Base-by-base conservation (phyloP, 1,140 invertebrate genomes). In the Pachyrhynchus sulphureomaculatus region DNA sequence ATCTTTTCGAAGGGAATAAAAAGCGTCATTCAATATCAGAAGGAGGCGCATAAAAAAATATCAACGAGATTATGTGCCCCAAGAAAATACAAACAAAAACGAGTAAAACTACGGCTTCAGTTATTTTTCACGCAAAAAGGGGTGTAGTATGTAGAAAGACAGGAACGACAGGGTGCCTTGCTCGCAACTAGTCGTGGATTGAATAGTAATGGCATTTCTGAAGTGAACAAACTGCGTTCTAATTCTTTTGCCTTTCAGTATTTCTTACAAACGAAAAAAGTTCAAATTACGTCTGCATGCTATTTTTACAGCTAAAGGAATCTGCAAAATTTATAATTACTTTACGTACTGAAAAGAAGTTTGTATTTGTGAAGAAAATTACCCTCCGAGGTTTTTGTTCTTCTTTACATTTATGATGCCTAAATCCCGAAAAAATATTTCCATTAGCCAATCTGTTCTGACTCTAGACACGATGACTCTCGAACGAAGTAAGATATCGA, bases 61-160 rank as follows among this genome's bases (percentile, higher is more conserved):
- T 54, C 39, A 29, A 8, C 39, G 18, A 54, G 52, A 54, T 54
- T 42, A 42, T 54, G 20, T 54, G 26, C 37, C 24, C 36, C 37
- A 24, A 42, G 52, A 54, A 54, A 41, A 54, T 21, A 54, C n/a
- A 54, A 54, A 54, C 36, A 42, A 54, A 54, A 68, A 67, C 6
- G 63, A 67, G 67, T 63, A 68, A 64, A 70, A 68, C 68, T 70
- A 65, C 58, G 65, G 39, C 18, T 32, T 54, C 36, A 54, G 68
- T 70, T 68, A 69, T 72, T 72, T 64, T 63, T 67, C 47, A 33
- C 52, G 64, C 62, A 65, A 66, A 65, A 69, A 69, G 62, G 68
- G 67, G 63, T 69, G 63, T 69, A 72, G 62, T 68, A 70, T 70
- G 67, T 68, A 70, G 67, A 68, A 68, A 72, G 70, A 72, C 68